These are phyloP conservation scores for Leucophenga montana DNA, from an alignment of 2,888 invertebrate species.

Conservation along the genomic window DNA sequence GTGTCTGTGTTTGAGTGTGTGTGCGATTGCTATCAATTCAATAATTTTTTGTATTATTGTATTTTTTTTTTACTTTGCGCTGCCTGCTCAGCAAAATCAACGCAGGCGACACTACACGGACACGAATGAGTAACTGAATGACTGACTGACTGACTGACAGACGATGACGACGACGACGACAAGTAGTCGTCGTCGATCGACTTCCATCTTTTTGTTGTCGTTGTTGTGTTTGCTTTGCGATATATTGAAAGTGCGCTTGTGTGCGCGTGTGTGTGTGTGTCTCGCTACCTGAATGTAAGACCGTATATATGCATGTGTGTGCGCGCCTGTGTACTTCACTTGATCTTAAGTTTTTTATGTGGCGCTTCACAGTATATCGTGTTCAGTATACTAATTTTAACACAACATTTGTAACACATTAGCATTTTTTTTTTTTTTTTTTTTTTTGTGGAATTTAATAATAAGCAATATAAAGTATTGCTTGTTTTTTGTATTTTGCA, in stretches of 20 bases:
- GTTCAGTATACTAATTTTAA: background rate
- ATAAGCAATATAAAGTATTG: no score
- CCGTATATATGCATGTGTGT: no score
- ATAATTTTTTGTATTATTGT: background rate
- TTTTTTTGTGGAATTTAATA: no score
- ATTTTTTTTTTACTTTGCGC: background rate
- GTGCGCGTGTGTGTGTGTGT: background rate
- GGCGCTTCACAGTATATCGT: background rate
- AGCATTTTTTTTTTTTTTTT: no score
- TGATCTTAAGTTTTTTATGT: background rate
- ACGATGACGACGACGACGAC: no score
- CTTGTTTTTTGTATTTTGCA: no score
- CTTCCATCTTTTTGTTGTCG: background rate
- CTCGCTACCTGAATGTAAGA: background rate
- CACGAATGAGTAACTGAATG: background rate
- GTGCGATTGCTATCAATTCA: background rate
- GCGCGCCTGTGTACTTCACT: background rate
- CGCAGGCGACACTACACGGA: background rate
- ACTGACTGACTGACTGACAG: no score
- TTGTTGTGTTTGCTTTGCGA: background rate
- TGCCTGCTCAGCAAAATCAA: background rate
- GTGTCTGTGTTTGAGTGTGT: background rate
- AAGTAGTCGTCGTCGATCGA: no score
- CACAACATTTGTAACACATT: no score
- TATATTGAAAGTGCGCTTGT: background rate